Base-by-base conservation (phyloP, 1,140 invertebrate species). In the Ectropis grisescens region DNA sequence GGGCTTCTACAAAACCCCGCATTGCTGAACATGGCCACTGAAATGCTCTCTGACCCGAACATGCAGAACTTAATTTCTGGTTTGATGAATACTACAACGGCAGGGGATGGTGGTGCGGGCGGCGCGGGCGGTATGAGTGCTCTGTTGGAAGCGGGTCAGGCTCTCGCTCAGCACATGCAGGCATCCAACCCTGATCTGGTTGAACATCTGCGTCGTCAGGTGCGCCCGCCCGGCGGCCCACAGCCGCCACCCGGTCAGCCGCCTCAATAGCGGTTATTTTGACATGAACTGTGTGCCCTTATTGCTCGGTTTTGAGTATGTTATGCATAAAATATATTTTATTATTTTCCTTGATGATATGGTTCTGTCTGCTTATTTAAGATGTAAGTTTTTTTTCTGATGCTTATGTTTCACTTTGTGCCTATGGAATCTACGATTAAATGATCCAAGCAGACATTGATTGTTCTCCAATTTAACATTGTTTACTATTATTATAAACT, bases 11-110 rank as follows among this genome's bases (percentile, higher is more conserved):
- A 85, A 41, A 93, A 94, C 75, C 91, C 92, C 2, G 84, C 86
- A 8, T 64, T 95, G 8, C 84, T 93, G 50, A 91, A 88, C 41
- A 91, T 94, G 85, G 93, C 93, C 1, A 86, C 87, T 19, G 89
- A 91, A 59, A 89, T 95, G 86, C 76, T 95, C 27, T 83, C 86
- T 3, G 89, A 94, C 75, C 92, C 91, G 1, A 85, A 84, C 22
- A 91, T 94, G 86, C 88, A 91, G 58, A 90, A 90, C 59, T 84
- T 93, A 75, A 82, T 87, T 49, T 83, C 70, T 1, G 65, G 69
- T 2, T 42, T 82, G 10, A 71, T 80, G 62, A 70, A 35, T 12
- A 60, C 55, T 10, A 37, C 62, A 6, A 25, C 33, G 8, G 38
- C 47, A 1, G 10, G 33, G 11, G 27, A 29, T n/a, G 1, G 49